Conservation (phyloP, 1,140 invertebrate genomes). For the Magallana angulata region DNA sequence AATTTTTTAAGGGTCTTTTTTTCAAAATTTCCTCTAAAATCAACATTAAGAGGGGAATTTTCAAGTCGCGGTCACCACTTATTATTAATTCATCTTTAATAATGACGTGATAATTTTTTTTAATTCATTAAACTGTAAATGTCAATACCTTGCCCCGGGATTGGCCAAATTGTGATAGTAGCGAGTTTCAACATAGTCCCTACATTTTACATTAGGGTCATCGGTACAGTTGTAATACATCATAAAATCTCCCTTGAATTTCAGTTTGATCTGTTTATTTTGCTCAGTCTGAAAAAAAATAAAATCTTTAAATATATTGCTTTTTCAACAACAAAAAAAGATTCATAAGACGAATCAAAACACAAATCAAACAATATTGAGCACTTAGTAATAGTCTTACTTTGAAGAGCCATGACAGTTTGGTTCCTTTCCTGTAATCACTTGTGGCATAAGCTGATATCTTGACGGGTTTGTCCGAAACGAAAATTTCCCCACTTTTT, state of each 20-base stretch:
- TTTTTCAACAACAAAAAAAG: too few relatives aligned
- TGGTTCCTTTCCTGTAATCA: conserved; percentile 5
- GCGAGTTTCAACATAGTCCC: conserved; percentile 69
- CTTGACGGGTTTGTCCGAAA: neutral
- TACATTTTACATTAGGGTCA: conserved; percentile 46
- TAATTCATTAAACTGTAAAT: neutral
- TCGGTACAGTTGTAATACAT: conserved; percentile 37
- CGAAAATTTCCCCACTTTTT: neutral
- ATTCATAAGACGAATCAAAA: too few relatives aligned
- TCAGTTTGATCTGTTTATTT: conserved; percentile 13
- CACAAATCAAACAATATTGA: too few relatives aligned
- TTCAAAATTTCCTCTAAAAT: too few relatives aligned
- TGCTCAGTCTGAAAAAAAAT: conserved; percentile 16
- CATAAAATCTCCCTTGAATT: conserved; percentile 25
- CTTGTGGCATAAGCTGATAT: neutral
- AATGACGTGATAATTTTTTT: too few relatives aligned
- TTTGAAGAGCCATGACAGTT: conserved; percentile 10
- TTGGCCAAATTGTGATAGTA: conserved; percentile 67
- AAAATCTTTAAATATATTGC: too few relatives aligned
- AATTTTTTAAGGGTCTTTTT: too few relatives aligned
- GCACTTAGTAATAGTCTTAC: neutral
- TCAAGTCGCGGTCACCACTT: too few relatives aligned
- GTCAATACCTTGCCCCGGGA: conserved; percentile 69
- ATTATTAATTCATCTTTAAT: too few relatives aligned
- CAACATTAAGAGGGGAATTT: too few relatives aligned